Conservation (phyloP, 1,140 invertebrate species). For the Diachasma alloeum region DNA sequence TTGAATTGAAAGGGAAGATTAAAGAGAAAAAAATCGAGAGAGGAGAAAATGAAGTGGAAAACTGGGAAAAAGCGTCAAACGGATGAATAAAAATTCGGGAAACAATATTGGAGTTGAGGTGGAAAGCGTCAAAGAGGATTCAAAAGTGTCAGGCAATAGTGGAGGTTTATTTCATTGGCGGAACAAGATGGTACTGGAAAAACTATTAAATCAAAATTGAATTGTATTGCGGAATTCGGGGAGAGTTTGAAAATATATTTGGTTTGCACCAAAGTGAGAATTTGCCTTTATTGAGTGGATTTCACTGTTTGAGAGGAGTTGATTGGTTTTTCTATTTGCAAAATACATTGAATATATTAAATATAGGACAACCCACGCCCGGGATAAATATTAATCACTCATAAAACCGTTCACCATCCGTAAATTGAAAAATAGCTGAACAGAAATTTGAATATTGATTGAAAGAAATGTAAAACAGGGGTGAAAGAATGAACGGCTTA, state of each 20-base stretch:
- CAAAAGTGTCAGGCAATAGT: background rate
- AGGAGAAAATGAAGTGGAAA: constrained; percentile 1
- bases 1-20: background rate
- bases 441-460: background rate
- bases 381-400: too few species aligned
- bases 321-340: too few species aligned
- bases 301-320: too few species aligned
- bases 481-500: background rate
- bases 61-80: background rate
- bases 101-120: background rate
- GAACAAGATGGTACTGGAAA: background rate
- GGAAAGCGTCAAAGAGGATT: background rate
- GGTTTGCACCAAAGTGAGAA: too few species aligned
- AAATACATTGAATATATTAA: too few species aligned
- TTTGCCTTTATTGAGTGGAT: too few species aligned
- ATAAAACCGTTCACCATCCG: too few species aligned
- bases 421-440: too few species aligned
- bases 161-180: background rate
- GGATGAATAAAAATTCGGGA: background rate
- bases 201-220: background rate
- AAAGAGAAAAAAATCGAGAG: background rate
- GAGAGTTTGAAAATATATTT: too few species aligned
- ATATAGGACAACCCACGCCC: too few species aligned
- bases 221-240: background rate
- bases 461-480: background rate